A percentile compares a stretch with the other conserved stretches of the same genome.
These are phyloP conservation scores for Zaprionus tsacasi DNA, from an alignment of 1,140 invertebrate genomes.

Conservation along the genomic window DNA sequence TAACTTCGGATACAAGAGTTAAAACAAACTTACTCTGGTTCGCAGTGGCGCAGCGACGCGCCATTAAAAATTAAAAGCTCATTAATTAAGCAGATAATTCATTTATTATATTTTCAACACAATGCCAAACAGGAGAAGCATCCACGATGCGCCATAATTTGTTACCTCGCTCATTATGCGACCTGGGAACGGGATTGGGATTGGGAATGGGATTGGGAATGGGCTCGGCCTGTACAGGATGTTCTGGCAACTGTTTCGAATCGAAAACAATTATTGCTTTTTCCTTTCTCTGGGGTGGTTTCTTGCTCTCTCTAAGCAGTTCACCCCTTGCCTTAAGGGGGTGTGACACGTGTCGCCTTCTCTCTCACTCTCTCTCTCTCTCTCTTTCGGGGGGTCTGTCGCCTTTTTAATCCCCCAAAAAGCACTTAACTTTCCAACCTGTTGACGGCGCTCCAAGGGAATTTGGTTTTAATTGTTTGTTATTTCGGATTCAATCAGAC, in stretches of 20 bases:
- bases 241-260: constrained; percentile 66
- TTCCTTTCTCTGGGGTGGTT: constrained; percentile 41
- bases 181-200: constrained; percentile 3
- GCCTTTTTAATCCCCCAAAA: constrained; percentile 50
- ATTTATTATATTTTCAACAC: constrained; percentile 83
- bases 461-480: constrained; percentile 44
- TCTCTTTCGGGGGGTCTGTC: constrained; percentile 56
- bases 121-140: constrained; percentile 37
- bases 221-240: constrained; percentile 15
- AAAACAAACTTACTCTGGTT: constrained; percentile 53
- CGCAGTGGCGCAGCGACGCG: constrained; percentile 54
- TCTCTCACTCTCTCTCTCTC: constrained; percentile 9
- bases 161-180: constrained; percentile 73
- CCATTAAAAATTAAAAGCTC: constrained; percentile 84
- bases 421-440: constrained; percentile 71
- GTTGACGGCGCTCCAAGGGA: constrained; percentile 40
- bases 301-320: constrained; percentile 11
- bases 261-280: constrained; percentile 73
- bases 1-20: constrained; percentile 36
- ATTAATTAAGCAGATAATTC: constrained; percentile 83
- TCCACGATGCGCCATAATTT: constrained; percentile 58
- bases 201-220: neutral
- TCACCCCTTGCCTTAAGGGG: constrained; percentile 6
- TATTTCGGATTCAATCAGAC: neutral
- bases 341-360: constrained; percentile 55